Percentiles rank a stretch among this genome's conserved stretches.
phyloP scores from a whole-genome alignment of 2,113 vertebrate genomes.

The Eonycteris spelaea region DNA sequence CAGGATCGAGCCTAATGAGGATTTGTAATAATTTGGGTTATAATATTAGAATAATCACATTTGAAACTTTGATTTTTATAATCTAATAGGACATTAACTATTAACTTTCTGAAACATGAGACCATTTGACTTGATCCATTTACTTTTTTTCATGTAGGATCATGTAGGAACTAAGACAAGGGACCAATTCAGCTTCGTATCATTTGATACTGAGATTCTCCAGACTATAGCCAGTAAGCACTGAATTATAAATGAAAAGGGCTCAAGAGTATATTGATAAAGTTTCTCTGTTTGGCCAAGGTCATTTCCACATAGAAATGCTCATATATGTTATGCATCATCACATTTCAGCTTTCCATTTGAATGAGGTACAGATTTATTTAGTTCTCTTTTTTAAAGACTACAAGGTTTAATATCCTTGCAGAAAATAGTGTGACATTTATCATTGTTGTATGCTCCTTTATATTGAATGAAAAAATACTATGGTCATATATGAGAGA shows the following conservation, averaged over 20 bases:
- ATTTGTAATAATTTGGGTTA: background rate
- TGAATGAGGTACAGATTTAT: background rate
- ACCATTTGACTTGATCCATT: background rate
- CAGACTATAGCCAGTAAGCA: background rate
- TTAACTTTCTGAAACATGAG: background rate
- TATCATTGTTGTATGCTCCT: background rate
- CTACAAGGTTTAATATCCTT: background rate
- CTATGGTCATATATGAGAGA: background rate
- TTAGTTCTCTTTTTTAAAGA: background rate
- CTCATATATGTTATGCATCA: background rate
- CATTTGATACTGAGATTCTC: background rate
- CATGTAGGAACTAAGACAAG: background rate
- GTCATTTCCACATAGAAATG: background rate
- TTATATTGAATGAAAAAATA: background rate
- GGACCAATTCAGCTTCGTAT: background rate
- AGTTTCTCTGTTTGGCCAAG: background rate
- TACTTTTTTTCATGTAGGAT: background rate
- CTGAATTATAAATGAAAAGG: background rate
- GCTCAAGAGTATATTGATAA: background rate
- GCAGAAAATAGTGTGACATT: background rate
- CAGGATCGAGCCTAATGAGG: background rate
- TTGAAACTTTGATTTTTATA: slow-evolving; percentile 14
- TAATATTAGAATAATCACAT: slow-evolving; percentile 19
- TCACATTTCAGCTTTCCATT: background rate
- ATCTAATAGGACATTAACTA: background rate